Conservation (phyloP, 2,113 vertebrate species). For the Antechinus stuartii region DNA sequence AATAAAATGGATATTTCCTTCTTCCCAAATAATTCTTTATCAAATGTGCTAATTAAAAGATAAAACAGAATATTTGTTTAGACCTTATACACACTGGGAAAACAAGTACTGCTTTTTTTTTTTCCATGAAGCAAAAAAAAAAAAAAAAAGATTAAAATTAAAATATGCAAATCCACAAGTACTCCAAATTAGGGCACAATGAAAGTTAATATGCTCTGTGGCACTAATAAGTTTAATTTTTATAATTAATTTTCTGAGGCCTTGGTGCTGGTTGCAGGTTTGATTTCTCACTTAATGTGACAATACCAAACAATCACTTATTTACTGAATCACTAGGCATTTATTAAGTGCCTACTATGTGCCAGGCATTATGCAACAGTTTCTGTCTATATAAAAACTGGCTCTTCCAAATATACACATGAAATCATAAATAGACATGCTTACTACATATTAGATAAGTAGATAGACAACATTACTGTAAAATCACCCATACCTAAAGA, state of each 20-base stretch:
- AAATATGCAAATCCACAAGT: neutral
- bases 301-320: neutral
- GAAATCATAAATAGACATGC: neutral
- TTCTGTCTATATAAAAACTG: neutral
- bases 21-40: neutral
- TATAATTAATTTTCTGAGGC: neutral
- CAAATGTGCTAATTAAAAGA: neutral
- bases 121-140: neutral
- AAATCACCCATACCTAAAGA: neutral
- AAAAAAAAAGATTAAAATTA: neutral
- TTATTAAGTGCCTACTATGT: neutral
- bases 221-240: neutral
- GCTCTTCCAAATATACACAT: neutral
- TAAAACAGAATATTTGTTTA: neutral
- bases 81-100: neutral
- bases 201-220: neutral
- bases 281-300: neutral
- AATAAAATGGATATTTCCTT: neutral
- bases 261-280: neutral
- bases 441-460: neutral
- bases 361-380: neutral
- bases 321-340: neutral
- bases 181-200: neutral
- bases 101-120: neutral
- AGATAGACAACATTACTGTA: neutral